Percentiles rank a stretch among this genome's conserved stretches.
Conservation (phyloP, 2,797 vertebrate species). For the Cygnus olor region DNA sequence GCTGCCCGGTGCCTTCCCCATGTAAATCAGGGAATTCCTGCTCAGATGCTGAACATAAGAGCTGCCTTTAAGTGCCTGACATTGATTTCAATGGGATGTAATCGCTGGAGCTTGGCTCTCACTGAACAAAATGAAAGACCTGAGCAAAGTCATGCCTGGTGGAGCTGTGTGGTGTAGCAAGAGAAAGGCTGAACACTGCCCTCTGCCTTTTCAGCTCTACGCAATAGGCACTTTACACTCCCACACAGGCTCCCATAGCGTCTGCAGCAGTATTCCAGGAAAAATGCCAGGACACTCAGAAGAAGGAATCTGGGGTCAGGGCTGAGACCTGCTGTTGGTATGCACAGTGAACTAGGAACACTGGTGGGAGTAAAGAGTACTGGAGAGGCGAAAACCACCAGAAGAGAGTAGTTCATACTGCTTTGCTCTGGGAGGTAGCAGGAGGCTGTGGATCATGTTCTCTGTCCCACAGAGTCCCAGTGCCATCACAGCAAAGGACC, state of each 20-base stretch:
- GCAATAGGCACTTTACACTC: background rate
- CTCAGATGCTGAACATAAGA: conserved; percentile 3
- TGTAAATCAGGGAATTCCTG: background rate
- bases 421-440: background rate
- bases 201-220: conserved; percentile 36
- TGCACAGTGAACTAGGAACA: background rate
- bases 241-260: background rate
- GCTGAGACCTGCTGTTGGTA: background rate
- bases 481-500: background rate
- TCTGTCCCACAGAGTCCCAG: background rate
- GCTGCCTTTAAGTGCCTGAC: background rate
- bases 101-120: conserved; percentile 12
- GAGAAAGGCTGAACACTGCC: conserved; percentile 25
- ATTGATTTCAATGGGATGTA: conserved; percentile 3
- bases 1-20: background rate
- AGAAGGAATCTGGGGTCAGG: background rate
- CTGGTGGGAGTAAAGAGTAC: background rate
- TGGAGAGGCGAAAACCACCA: background rate
- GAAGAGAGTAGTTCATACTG: fast-evolving
- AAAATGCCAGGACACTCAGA: background rate
- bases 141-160: background rate
- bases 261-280: background rate
- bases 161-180: background rate
- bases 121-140: conserved; percentile 1
- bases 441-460: background rate